These are phyloP conservation scores for Drosophila mayaguana DNA, from an alignment of 2,888 invertebrate genomes.

Conservation along the genomic window DNA sequence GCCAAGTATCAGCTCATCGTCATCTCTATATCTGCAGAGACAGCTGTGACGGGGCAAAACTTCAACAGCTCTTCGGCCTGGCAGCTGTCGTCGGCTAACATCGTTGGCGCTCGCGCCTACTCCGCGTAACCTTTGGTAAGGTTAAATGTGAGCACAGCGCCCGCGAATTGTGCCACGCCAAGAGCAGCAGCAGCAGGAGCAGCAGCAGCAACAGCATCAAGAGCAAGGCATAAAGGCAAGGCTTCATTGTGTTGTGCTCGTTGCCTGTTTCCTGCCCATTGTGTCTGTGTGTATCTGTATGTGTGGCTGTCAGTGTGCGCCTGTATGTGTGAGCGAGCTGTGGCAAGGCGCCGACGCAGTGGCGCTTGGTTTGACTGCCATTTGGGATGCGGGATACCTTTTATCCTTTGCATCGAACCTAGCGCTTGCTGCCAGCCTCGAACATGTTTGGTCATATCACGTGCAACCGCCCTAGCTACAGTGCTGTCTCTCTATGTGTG, in stretches of 20 bases:
- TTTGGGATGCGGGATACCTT: conserved; percentile 46
- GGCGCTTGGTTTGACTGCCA: conserved; percentile 30
- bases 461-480: conserved; percentile 45
- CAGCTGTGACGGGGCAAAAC: conserved; percentile 57
- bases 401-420: conserved; percentile 69
- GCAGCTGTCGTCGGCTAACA: conserved; percentile 55
- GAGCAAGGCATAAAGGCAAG: conserved; percentile 52
- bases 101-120: conserved; percentile 47
- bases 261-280: conserved; percentile 64
- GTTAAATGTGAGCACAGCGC: conserved; percentile 68
- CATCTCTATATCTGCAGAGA: conserved; percentile 55
- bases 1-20: conserved; percentile 50
- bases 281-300: conserved; percentile 32
- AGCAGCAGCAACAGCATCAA: conserved; percentile 20
- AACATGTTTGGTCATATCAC: conserved; percentile 62
- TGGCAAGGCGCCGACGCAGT: conserved; percentile 66
- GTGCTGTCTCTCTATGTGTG: conserved; percentile 22
- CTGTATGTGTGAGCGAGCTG: conserved; percentile 8
- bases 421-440: conserved; percentile 41
- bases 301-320: neutral
- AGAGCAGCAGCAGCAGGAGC: conserved; percentile 31
- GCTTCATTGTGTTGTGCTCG: conserved; percentile 44
- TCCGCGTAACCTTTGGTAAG: conserved; percentile 70
- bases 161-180: conserved; percentile 72
- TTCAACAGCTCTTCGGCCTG: conserved; percentile 33